These are phyloP conservation scores for Heterotilapia buettikoferi DNA, from an alignment of 2,113 vertebrate species.

Conservation along the genomic window DNA sequence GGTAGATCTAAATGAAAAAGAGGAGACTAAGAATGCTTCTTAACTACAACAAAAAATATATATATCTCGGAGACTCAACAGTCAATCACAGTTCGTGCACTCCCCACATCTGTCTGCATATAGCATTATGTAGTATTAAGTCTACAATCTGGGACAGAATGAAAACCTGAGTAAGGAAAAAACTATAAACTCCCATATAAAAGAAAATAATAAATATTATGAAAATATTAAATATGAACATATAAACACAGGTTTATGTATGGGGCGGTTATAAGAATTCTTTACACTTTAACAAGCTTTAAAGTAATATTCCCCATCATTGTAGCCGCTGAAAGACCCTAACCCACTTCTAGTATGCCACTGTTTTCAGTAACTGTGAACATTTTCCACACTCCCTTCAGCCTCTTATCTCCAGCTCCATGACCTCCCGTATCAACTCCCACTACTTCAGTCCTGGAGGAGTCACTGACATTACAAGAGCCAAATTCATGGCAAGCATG, in stretches of 20 bases:
- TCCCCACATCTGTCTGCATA: background rate
- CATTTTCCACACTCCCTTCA: slow-evolving; percentile 35
- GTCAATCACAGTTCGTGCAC: background rate
- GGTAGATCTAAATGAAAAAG: background rate
- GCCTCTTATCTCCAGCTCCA: slow-evolving; percentile 19
- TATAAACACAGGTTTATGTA: background rate
- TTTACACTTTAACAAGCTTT: background rate
- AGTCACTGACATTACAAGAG: background rate
- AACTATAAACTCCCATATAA: background rate
- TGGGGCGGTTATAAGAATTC: background rate
- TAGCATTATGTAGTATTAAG: background rate
- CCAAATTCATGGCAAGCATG: background rate
- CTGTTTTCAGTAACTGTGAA: slow-evolving; percentile 15
- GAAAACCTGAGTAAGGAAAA: background rate
- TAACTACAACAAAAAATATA: background rate
- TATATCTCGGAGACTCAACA: background rate
- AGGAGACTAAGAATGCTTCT: background rate
- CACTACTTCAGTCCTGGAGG: background rate
- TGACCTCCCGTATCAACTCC: slow-evolving; percentile 25
- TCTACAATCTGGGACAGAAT: background rate
- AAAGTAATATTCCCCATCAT: background rate
- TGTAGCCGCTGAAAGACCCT: slow-evolving; percentile 25
- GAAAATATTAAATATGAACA: background rate
- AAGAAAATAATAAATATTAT: background rate
- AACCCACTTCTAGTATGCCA: slow-evolving; percentile 23